Percentiles rank a stretch among this genome's conserved stretches.
These are phyloP conservation scores for Agrotis ipsilon DNA, from an alignment of 2,888 invertebrate species.

Conservation along the genomic window DNA sequence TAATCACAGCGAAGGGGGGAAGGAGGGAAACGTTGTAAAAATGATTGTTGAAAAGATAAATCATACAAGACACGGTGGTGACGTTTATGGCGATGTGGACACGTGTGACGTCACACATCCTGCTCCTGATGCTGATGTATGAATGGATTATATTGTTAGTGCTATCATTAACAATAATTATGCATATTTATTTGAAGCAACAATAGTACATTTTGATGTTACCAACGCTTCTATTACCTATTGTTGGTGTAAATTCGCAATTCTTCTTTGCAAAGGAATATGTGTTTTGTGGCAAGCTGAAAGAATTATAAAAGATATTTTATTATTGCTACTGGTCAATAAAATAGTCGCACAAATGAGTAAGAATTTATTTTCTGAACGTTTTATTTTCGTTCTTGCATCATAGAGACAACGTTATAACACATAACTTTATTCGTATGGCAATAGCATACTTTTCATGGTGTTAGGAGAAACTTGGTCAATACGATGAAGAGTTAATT, in stretches of 20 bases:
- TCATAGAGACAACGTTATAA: not conserved
- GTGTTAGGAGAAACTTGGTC: not conserved
- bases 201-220: constrained; percentile 55
- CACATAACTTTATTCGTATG: not conserved
- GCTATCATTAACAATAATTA: constrained; percentile 76
- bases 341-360: not conserved
- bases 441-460: not conserved
- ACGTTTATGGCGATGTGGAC: constrained; percentile 82
- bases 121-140: constrained; percentile 75
- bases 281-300: constrained; percentile 17
- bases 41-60: constrained; percentile 91
- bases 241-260: constrained; percentile 42
- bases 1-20: constrained; percentile 88
- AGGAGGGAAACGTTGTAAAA: constrained; percentile 88
- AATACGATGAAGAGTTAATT: not conserved
- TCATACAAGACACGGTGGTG: constrained; percentile 86
- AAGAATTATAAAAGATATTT: constrained; percentile 12
- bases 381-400: not conserved
- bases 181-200: constrained; percentile 75
- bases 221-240: constrained; percentile 29
- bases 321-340: constrained; percentile 5
- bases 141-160: constrained; percentile 74
- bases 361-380: not conserved
- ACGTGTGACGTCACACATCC: constrained; percentile 66
- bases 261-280: constrained; percentile 12